Percentiles rank a stretch among this genome's conserved stretches.
Conservation (phyloP, 2,113 vertebrate species). For the Chamaetylas fuelleborni region DNA sequence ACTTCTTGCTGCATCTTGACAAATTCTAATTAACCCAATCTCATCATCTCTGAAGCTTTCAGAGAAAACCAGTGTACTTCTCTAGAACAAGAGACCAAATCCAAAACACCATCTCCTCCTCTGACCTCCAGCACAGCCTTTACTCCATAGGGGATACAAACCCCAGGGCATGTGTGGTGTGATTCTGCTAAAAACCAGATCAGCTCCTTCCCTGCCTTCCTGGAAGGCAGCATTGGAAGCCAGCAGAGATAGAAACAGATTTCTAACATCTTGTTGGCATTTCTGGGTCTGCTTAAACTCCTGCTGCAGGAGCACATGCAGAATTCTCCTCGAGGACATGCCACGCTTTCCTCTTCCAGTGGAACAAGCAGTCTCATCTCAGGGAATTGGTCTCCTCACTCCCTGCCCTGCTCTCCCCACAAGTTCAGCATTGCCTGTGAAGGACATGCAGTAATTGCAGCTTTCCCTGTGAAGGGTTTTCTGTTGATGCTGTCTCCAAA, state of each 20-base stretch:
- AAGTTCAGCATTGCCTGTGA: not conserved
- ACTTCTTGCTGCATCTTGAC: not conserved
- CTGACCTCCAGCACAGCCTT: not conserved
- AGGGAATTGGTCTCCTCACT: not conserved
- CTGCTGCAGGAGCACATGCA: not conserved
- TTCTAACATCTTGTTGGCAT: not conserved
- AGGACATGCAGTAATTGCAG: not conserved
- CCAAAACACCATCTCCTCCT: not conserved
- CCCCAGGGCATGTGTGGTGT: rapidly evolving
- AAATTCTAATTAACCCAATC: conserved; percentile 40
- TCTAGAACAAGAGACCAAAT: not conserved
- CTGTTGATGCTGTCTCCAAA: not conserved
- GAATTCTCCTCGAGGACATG: not conserved
- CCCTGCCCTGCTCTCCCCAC: not conserved
- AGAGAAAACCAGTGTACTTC: not conserved
- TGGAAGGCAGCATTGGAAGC: not conserved
- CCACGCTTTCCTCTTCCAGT: not conserved
- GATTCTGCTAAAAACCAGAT: not conserved
- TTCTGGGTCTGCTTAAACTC: not conserved
- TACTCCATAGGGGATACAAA: not conserved
- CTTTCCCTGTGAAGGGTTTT: not conserved
- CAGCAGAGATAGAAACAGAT: not conserved
- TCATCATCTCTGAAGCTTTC: not conserved
- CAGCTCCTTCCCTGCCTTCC: not conserved
- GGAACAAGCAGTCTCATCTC: not conserved